A percentile compares a stretch with the other conserved stretches of the same genome.
Evolutionary conservation across 2,797 vertebrate genomes (phyloP).

Genomic region (Sardinella longiceps): DNA sequence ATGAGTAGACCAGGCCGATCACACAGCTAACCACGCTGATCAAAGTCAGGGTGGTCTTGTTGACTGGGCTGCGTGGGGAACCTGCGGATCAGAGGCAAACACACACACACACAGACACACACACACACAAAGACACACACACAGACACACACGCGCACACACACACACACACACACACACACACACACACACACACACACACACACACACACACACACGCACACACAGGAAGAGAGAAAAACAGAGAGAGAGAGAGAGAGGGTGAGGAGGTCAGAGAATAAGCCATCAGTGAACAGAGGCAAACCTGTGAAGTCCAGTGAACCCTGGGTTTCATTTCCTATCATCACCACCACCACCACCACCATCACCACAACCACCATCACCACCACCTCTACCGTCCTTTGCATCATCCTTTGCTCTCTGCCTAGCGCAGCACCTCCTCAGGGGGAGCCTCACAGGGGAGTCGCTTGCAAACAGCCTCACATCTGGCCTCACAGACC

Average conservation of each 20-base stretch:
- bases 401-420: constrained; percentile 31
- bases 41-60: constrained; percentile 96
- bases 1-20: constrained; percentile 90
- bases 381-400: constrained; percentile 30
- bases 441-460: constrained; percentile 32
- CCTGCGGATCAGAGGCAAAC: constrained; percentile 68
- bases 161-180: too few species aligned
- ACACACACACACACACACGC: too few species aligned
- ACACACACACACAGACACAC: neutral
- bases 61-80: constrained; percentile 94
- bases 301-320: constrained; percentile 43
- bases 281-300: neutral
- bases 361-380: neutral
- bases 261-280: neutral
- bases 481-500: constrained; percentile 56
- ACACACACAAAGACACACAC: too few species aligned
- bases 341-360: neutral
- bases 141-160: too few species aligned
- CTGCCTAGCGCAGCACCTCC: constrained; percentile 28
- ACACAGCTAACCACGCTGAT: constrained; percentile 95
- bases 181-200: too few species aligned
- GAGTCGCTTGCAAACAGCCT: constrained; percentile 61
- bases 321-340: constrained; percentile 38
- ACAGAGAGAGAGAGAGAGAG: too few species aligned
- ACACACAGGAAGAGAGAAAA: too few species aligned